These are phyloP conservation scores for Ahaetulla prasina DNA, from an alignment of 2,113 vertebrate genomes.

Conservation along the genomic window DNA sequence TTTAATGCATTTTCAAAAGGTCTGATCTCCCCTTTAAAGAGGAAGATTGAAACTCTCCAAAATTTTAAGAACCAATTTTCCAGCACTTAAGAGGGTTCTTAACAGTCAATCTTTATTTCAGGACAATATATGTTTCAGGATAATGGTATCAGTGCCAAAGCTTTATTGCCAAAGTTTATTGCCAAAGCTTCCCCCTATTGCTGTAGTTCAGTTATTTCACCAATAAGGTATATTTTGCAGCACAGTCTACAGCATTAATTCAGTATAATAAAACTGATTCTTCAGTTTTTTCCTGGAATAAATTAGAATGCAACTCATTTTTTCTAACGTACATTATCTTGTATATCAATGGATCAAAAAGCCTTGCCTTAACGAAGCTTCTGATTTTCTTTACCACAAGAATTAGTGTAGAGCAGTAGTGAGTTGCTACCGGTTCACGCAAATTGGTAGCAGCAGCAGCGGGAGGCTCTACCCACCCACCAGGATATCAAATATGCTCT, in stretches of 20 bases:
- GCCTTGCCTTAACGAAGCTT: neutral
- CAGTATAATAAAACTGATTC: neutral
- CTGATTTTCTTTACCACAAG: neutral
- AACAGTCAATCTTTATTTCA: constrained; percentile 7
- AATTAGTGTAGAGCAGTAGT: neutral
- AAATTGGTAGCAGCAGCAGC: no score
- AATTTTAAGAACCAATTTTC: neutral
- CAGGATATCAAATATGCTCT: no score
- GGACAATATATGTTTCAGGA: neutral
- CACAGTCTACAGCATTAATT: neutral
- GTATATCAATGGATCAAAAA: neutral
- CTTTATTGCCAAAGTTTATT: constrained; percentile 9
- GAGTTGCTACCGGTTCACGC: no score
- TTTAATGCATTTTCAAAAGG: neutral
- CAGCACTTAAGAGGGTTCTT: neutral
- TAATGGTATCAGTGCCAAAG: neutral
- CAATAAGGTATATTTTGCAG: neutral
- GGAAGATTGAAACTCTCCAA: neutral
- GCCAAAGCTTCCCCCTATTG: neutral
- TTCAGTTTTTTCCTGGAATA: neutral
- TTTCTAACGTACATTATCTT: neutral
- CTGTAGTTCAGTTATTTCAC: neutral
- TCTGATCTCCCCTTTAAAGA: neutral
- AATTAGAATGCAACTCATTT: neutral
- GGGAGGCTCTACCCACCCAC: no score